Conservation (phyloP, 2,113 vertebrate genomes). For the Seriola aureovittata region DNA sequence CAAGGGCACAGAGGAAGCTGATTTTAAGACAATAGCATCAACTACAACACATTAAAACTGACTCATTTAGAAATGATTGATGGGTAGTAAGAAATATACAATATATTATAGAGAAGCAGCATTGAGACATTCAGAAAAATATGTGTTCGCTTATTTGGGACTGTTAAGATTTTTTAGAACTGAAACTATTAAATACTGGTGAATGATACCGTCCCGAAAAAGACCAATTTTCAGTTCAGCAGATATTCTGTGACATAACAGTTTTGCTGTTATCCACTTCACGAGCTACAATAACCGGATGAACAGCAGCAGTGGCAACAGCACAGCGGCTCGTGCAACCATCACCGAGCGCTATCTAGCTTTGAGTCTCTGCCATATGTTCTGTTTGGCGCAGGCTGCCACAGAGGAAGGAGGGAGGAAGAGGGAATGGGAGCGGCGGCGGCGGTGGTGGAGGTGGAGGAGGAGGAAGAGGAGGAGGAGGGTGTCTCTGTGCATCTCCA, state of each 20-base stretch:
- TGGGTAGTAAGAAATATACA: background rate
- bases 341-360: conserved; percentile 36
- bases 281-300: conserved; percentile 35
- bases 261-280: background rate
- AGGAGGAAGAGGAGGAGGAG: background rate
- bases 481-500: conserved; percentile 19
- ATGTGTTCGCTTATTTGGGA: no score
- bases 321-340: conserved; percentile 30
- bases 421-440: background rate
- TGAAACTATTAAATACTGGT: background rate
- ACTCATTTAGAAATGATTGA: background rate
- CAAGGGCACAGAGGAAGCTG: background rate
- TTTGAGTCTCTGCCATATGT: conserved; percentile 63
- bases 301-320: conserved; percentile 27
- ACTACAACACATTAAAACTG: background rate
- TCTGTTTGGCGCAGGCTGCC: conserved; percentile 47
- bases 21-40: background rate
- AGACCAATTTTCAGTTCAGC: background rate
- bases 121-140: background rate
- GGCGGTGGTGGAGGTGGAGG: background rate
- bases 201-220: background rate
- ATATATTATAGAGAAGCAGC: background rate
- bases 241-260: background rate
- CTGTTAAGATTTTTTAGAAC: no score
- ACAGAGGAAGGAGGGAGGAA: conserved; percentile 30